These are phyloP conservation scores for Penaeus indicus DNA, from an alignment of 1,140 invertebrate species.

Conservation along the genomic window DNA sequence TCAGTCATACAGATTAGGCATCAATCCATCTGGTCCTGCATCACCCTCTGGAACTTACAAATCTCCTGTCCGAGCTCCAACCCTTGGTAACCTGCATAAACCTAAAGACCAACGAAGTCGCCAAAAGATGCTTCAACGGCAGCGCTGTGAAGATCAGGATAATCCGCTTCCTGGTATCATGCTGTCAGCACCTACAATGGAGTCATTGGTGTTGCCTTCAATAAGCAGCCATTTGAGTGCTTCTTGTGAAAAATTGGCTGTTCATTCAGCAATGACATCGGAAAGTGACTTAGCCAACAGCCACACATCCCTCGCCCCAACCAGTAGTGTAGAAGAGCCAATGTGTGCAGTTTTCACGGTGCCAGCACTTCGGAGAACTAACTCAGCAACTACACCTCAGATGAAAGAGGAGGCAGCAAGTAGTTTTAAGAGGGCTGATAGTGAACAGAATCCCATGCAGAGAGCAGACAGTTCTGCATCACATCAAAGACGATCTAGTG, in stretches of 20 bases:
- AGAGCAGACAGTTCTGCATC: constrained; percentile 55
- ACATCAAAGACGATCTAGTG: constrained; percentile 53
- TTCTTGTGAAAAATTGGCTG: constrained; percentile 58
- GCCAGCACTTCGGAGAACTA: constrained; percentile 54
- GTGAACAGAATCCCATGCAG: constrained; percentile 58
- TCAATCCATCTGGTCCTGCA: constrained; percentile 46
- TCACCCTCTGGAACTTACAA: background rate
- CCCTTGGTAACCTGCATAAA: background rate
- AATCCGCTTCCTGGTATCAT: constrained; percentile 10
- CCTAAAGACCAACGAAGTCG: constrained; percentile 40
- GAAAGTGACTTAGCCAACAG: constrained; percentile 40
- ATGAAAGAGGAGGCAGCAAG: constrained; percentile 40
- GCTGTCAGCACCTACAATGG: background rate
- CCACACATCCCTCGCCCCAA: constrained; percentile 34
- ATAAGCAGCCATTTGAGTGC: constrained; percentile 47
- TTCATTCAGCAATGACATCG: constrained; percentile 33
- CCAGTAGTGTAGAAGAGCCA: constrained; percentile 61
- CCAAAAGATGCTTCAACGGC: constrained; percentile 46
- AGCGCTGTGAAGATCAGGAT: constrained; percentile 41
- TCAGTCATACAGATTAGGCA: constrained; percentile 61
- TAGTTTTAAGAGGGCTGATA: constrained; percentile 56
- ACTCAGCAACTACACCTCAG: constrained; percentile 57
- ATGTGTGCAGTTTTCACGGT: constrained; percentile 62
- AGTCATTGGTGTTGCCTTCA: constrained; percentile 34
- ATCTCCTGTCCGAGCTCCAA: constrained; percentile 25